Base-by-base conservation (phyloP, 2,797 vertebrate species). In the Jordanella pulchra region DNA sequence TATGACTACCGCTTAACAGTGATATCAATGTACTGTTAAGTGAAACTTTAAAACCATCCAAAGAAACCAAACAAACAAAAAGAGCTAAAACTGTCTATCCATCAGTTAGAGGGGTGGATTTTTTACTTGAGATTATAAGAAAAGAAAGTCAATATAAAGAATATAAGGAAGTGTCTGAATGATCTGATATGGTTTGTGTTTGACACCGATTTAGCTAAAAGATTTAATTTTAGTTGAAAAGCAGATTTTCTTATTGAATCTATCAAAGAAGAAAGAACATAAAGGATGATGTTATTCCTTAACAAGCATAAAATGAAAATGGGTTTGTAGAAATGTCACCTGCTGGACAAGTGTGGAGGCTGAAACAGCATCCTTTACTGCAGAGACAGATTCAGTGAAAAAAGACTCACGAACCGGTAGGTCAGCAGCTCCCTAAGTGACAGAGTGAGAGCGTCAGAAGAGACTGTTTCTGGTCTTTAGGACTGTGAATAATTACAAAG, bases 361-460 rank as follows among this genome's bases (percentile, higher is more conserved):
- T 2, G 82, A 74, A 13, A 85, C 77, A 64, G 81, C 79, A 1
- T 69, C 81, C 35, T 91, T 81, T 23, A 79, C 85, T 12, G 81
- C 85, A 21, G 75, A 42, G 13, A 77, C 81, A 4, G 86, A 81
- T 58, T 89, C 90, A 45, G 88, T 90, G 72, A 84, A 71, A 15
- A 87, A 86, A 63, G 84, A 89, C 78, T 92, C 88, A 7, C 92
- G 90, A 13, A 79, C 75, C 32, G 90, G 44, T 1, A 3, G 48
- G 45, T 90, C 86, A 0, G 65, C 66, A 6, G 65, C 17, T 0
- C 58, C 82, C 87, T 87, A 67, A 15, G 48, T 17, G 47, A 21
- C 42, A 65, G 54, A 48, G 54, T 21, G 25, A 54, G 23, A 68
- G 67, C 5, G 5, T 14, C 11, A 64, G n/a, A 65, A 1, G 6